Conservation (phyloP, 2,797 vertebrate species). For the Spinibarbus caldwelli region DNA sequence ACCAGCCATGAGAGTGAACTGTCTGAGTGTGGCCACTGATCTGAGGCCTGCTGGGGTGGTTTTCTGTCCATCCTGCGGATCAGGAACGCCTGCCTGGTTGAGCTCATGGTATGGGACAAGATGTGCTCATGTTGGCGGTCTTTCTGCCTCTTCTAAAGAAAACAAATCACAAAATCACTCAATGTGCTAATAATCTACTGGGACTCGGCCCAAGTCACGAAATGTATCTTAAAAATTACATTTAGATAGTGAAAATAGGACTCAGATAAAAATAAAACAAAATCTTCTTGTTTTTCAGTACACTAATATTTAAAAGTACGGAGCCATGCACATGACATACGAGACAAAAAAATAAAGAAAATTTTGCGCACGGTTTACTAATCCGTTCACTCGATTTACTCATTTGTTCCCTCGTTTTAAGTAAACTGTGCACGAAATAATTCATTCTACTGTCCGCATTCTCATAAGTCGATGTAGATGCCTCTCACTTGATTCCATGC, state of each 20-base stretch:
- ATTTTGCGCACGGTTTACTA: too few species aligned
- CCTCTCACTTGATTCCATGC: too few species aligned
- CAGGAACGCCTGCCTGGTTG: slow-evolving; percentile 58
- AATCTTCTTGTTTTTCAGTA: background rate
- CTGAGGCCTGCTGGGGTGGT: slow-evolving; percentile 34
- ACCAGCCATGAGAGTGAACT: slow-evolving; percentile 1
- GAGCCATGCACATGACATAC: background rate
- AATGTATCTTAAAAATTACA: background rate
- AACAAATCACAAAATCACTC: background rate
- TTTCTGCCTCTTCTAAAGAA: slow-evolving; percentile 77
- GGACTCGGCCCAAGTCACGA: background rate
- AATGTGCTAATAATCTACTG: background rate
- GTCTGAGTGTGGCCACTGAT: slow-evolving; percentile 42
- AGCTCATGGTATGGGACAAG: slow-evolving; percentile 51
- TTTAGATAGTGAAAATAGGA: background rate
- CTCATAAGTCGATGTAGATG: too few species aligned
- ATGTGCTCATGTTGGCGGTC: slow-evolving; percentile 77
- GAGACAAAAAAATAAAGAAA: too few species aligned
- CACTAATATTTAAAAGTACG: background rate
- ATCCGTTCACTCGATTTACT: too few species aligned
- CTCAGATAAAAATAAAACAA: too few species aligned
- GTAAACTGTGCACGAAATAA: too few species aligned
- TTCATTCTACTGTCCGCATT: too few species aligned
- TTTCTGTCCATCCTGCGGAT: slow-evolving; percentile 51
- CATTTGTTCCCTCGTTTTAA: too few species aligned